Conservation (phyloP, 1,140 invertebrate species). For the Platorchestia sp. region DNA sequence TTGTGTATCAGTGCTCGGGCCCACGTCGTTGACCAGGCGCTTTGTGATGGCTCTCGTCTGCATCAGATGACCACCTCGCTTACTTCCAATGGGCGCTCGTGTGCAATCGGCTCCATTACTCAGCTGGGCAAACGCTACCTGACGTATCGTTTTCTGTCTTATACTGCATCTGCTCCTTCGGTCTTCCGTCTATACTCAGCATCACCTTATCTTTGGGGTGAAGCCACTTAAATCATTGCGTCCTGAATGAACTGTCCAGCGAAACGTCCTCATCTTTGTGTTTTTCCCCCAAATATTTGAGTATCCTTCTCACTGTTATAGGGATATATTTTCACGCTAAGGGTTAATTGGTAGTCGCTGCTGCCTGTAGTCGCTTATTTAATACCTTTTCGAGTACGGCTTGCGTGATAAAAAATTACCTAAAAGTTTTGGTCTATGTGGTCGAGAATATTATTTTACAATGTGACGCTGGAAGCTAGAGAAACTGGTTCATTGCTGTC, state of each 20-base stretch:
- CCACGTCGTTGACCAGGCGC: not conserved
- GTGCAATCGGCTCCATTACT: not conserved
- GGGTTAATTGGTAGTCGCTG: not conserved
- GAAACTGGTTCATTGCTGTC: too few relatives aligned
- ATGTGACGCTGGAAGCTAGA: too few relatives aligned
- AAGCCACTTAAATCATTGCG: not conserved
- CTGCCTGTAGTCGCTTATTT: not conserved
- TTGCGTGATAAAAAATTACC: not conserved
- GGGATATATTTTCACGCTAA: not conserved
- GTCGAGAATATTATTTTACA: not conserved
- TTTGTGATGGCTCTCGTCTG: too few relatives aligned
- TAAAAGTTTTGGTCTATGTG: not conserved
- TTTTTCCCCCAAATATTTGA: not conserved
- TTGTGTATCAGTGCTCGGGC: not conserved
- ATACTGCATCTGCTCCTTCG: not conserved
- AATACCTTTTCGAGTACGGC: not conserved
- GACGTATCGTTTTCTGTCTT: not conserved
- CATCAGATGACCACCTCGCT: not conserved
- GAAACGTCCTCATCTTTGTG: not conserved
- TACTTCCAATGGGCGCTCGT: not conserved
- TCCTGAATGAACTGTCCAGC: not conserved
- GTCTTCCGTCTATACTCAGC: not conserved
- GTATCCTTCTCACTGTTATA: not conserved
- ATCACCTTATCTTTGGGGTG: not conserved
- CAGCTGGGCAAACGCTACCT: not conserved